phyloP scores from a whole-genome alignment of 2,888 invertebrate genomes.

The Pristionchus exspectatus region DNA sequence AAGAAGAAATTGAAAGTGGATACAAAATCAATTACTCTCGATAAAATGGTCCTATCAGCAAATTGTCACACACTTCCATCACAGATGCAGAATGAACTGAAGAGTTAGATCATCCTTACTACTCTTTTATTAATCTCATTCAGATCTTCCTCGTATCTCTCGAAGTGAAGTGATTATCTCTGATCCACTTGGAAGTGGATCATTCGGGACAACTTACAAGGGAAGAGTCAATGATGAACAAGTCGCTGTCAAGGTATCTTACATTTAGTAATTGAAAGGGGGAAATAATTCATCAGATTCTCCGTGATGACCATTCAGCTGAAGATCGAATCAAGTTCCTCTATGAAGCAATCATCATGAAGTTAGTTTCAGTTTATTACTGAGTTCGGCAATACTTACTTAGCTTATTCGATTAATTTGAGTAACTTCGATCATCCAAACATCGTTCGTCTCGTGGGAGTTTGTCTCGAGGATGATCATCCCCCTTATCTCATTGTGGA shows the following conservation, averaged over 20 bases:
- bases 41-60: slow-evolving; percentile 65
- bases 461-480: slow-evolving; percentile 92
- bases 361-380: slow-evolving; percentile 67
- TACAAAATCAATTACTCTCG: slow-evolving; percentile 70
- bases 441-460: slow-evolving; percentile 92
- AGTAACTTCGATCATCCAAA: slow-evolving; percentile 96
- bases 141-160: slow-evolving; percentile 35
- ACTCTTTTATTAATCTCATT: not conserved
- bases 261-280: not conserved
- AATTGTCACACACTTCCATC: slow-evolving; percentile 59
- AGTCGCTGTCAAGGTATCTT: slow-evolving; percentile 91
- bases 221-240: slow-evolving; percentile 84
- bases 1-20: slow-evolving; percentile 56
- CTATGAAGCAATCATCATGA: slow-evolving; percentile 97
- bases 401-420: slow-evolving; percentile 48
- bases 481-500: slow-evolving; percentile 93
- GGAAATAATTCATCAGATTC: slow-evolving; percentile 83
- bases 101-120: slow-evolving; percentile 57
- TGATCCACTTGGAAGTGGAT: slow-evolving; percentile 40
- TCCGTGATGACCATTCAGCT: slow-evolving; percentile 91
- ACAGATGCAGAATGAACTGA: slow-evolving; percentile 66
- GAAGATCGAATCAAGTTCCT: slow-evolving; percentile 92
- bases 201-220: slow-evolving; percentile 4
- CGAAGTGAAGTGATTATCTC: not conserved
- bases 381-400: not conserved